These are phyloP conservation scores for Phyto melanocephala DNA, from an alignment of 2,888 invertebrate genomes.

Conservation along the genomic window DNA sequence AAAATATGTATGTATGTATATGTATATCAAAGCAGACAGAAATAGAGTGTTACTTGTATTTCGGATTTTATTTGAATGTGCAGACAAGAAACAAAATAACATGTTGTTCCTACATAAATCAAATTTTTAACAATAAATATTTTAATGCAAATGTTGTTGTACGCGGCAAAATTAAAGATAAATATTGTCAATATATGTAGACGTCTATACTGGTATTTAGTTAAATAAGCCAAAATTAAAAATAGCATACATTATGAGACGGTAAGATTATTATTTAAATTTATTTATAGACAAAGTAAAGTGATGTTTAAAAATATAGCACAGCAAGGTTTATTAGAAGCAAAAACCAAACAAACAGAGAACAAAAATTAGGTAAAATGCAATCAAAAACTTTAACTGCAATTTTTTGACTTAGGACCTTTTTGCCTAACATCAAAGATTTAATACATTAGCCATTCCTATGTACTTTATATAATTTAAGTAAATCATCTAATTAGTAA, in stretches of 20 bases:
- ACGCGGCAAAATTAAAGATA: background rate
- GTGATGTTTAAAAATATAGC: background rate
- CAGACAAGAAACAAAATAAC: background rate
- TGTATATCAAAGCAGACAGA: background rate
- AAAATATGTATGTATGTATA: background rate
- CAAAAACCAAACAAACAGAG: too few relatives aligned
- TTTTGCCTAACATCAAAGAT: too few relatives aligned
- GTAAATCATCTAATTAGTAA: too few relatives aligned
- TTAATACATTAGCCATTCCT: too few relatives aligned
- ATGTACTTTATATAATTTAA: too few relatives aligned
- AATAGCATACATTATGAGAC: background rate
- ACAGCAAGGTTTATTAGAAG: too few relatives aligned
- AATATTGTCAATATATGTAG: background rate
- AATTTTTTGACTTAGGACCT: too few relatives aligned
- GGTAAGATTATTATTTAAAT: background rate
- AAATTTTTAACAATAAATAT: constrained; percentile 11
- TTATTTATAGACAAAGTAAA: background rate
- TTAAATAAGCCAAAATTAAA: background rate
- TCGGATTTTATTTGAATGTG: background rate
- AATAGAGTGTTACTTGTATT: background rate
- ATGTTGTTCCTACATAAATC: constrained; percentile 6
- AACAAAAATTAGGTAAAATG: too few relatives aligned
- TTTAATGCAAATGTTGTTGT: background rate
- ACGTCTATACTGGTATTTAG: background rate
- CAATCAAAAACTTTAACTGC: too few relatives aligned